A percentile compares a stretch with the other conserved stretches of the same genome.
Conservation (phyloP, 2,797 vertebrate species). For the Clamator glandarius region DNA sequence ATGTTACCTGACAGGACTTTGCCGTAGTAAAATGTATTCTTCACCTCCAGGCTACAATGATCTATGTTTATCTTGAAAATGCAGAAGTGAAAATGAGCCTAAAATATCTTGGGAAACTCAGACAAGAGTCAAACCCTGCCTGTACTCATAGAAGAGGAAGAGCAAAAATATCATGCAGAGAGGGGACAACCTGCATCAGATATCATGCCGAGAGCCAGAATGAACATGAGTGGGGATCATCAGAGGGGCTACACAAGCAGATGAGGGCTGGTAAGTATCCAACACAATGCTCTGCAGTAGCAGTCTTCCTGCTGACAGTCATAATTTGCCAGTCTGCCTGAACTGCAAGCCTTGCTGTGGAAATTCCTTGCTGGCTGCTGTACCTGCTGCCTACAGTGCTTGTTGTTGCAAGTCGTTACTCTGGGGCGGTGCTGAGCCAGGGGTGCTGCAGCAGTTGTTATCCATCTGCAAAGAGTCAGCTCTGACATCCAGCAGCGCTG, state of each 20-base stretch:
- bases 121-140: not conserved
- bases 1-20: not conserved
- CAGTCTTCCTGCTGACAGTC: not conserved
- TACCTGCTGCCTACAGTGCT: not conserved
- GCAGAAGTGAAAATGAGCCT: not conserved
- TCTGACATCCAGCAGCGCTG: not conserved
- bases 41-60: not conserved
- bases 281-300: not conserved
- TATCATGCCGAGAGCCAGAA: not conserved
- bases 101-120: not conserved
- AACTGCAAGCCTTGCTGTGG: not conserved
- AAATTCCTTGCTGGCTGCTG: rapidly evolving
- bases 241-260: not conserved
- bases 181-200: not conserved
- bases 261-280: not conserved
- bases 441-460: rapidly evolving
- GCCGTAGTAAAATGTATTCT: not conserved
- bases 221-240: rapidly evolving
- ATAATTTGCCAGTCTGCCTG: not conserved
- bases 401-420: not conserved
- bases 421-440: not conserved
- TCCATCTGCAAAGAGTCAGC: not conserved
- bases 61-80: not conserved
- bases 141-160: not conserved
- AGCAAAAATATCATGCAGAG: not conserved